These are phyloP conservation scores for Tetramorium bicarinatum DNA, from an alignment of 2,888 invertebrate species.

Conservation along the genomic window DNA sequence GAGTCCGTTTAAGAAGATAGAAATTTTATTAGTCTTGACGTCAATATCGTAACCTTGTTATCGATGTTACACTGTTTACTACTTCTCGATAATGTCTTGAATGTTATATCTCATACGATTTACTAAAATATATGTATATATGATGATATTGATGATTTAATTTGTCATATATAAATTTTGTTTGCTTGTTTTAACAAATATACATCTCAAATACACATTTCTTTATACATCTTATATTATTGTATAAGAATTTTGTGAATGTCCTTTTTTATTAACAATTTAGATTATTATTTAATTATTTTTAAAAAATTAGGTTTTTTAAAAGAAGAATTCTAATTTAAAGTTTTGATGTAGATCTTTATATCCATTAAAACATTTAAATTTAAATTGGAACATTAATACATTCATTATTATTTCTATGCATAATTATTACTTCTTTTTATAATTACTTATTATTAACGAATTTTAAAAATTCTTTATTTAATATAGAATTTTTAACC, in stretches of 20 bases:
- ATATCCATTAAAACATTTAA: background rate
- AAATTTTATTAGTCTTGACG: conserved; percentile 82
- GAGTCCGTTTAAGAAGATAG: conserved; percentile 76
- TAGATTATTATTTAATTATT: background rate
- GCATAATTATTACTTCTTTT: background rate
- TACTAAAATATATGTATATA: background rate
- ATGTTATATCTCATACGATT: conserved; percentile 50
- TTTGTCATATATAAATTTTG: background rate
- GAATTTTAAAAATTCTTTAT: background rate
- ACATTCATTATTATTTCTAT: background rate
- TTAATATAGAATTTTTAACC: background rate
- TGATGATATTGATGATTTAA: background rate
- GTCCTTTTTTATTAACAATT: background rate
- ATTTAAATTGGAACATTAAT: background rate
- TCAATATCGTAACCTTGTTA: conserved; percentile 78
- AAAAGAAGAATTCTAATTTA: background rate
- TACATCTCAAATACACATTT: background rate
- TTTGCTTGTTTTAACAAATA: background rate
- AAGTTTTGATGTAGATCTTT: background rate
- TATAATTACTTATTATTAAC: background rate
- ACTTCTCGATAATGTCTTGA: conserved; percentile 54
- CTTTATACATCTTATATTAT: background rate
- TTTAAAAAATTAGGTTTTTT: background rate
- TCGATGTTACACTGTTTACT: conserved; percentile 72
- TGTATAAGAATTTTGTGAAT: background rate